phyloP scores from a whole-genome alignment of 2,113 vertebrate species.

The Takifugu bimaculatus region DNA sequence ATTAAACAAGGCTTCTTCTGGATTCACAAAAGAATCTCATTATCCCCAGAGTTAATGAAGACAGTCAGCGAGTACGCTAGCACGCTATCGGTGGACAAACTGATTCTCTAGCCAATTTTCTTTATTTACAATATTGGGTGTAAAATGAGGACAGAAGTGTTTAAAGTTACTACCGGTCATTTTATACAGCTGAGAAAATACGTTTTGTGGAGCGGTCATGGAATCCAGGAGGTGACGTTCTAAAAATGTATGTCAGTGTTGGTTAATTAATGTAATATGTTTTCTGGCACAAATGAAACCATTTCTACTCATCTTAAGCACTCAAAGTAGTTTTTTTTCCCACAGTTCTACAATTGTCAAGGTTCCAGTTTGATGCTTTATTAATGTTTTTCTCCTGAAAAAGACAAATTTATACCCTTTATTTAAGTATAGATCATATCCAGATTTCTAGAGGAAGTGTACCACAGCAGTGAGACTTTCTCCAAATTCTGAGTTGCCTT shows the following conservation, averaged over 20 bases:
- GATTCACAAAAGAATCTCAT: constrained; percentile 14
- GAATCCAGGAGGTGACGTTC: constrained; percentile 1
- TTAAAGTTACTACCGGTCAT: constrained; percentile 25
- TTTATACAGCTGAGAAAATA: constrained; percentile 18
- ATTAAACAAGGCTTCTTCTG: constrained; percentile 14
- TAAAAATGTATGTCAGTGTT: background rate
- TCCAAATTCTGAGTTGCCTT: too few species aligned
- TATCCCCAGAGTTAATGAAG: background rate
- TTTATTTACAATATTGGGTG: constrained; percentile 63
- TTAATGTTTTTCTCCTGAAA: too few species aligned
- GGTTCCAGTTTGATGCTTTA: too few species aligned
- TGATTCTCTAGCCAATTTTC: constrained; percentile 36
- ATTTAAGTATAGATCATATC: background rate
- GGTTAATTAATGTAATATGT: too few species aligned
- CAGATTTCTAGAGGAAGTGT: too few species aligned
- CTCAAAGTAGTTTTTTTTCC: background rate
- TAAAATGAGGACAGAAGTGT: constrained; percentile 34
- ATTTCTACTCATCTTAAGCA: background rate
- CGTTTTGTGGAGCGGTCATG: constrained; percentile 41
- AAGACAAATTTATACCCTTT: too few species aligned
- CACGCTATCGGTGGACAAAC: constrained; percentile 62
- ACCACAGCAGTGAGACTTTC: too few species aligned
- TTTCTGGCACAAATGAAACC: background rate
- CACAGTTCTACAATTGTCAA: too few species aligned
- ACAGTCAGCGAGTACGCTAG: constrained; percentile 54